Base-by-base conservation (phyloP, 2,797 vertebrate genomes). In the Gymnocypris eckloni region DNA sequence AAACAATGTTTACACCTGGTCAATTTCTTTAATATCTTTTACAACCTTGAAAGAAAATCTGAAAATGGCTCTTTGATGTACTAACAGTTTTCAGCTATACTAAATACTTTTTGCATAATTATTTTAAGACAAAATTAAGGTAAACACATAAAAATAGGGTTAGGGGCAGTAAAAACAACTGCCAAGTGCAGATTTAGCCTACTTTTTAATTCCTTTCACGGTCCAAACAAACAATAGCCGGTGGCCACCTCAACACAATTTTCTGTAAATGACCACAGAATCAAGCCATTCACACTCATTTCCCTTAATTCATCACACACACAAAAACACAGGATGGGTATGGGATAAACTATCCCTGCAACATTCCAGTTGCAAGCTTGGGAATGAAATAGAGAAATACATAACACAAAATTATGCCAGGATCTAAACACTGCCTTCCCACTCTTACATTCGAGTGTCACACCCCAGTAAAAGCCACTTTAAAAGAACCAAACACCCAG, bases 401-500 rank as follows among this genome's bases (percentile, higher is more conserved):
- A 56, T 76, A 77, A 50, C 33, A 12, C 78, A 48, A 43, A 83
- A 79, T 48, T 82, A 79, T 33, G 41, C 81, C 84, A 81, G 84
- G 15, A 76, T 67, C 59, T 83, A 89, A 89, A 89, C 79, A 76
- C 79, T 66, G 81, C 67, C 86, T 73, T 89, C 33, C 75, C 43
- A 82, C 67, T 86, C 52, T 79, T 43, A 45, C 25, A 41, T 61
- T 66, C 41, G 25, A 66, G 79, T 43, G 73, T 77, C 64, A 72
- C 86, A 85, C 79, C 80, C 50, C 70, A 52, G 48, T 82, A 79
- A 72, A 72, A 77, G 37, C 50, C 70, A 82, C 72, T 87, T 86
- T 75, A 78, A 52, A 80, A 80, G 86, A 77, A 64, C 87, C 85
- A 87, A 87, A 87, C 89, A 89, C 81, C 70, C 52, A 84, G 79